Base-by-base conservation (phyloP, 92 coral and sea anemone species). In the Epizoanthus ramosus region DNA sequence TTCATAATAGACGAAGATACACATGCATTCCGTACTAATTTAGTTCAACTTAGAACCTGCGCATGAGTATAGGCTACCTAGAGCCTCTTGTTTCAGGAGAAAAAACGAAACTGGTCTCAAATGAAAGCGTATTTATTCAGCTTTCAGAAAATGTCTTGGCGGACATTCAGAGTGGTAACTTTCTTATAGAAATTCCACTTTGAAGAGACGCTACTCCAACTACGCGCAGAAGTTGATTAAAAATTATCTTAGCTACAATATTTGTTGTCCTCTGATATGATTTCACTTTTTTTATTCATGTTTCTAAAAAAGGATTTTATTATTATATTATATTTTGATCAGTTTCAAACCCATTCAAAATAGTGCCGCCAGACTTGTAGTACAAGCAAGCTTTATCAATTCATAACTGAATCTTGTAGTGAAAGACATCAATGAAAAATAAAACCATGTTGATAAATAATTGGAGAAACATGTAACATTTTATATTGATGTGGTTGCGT, bases 81-180 rank as follows among this genome's bases (percentile, higher is more conserved):
- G n/a, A n/a, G n/a, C n/a, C n/a, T n/a, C 63, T 57, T 10, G 18
- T 57, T 57, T 57, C 63, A 57, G 25, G 65, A n/a, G 65, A 8
- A n/a, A 12, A 6, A 15, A 60, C 65, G 65, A 60, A 60, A 60
- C 65, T 60, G 24, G 25, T 60, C 74, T 10, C 6, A 69, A 8
- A 3, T 60, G 58, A 79, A 79, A 79, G 83, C 54, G 61, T 79
- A 8, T 16, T 31, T 19, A 21, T 39, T 63, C 21, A 59, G 72
- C 71, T 63, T 79, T 79, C 72, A 59, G 68, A 79, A 79, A 79
- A 79, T 59, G 72, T 63, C 70, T 79, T 79, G 58, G 68, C 68
- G 83, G 68, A 28, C 45, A 39, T 57, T 57, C 70, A 77, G 70
- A 77, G 43, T 52, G 21, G 83, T 77, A 77, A 71, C 83, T 60